phyloP scores from a whole-genome alignment of 2,113 vertebrate genomes.

The Antennarius striatus region DNA sequence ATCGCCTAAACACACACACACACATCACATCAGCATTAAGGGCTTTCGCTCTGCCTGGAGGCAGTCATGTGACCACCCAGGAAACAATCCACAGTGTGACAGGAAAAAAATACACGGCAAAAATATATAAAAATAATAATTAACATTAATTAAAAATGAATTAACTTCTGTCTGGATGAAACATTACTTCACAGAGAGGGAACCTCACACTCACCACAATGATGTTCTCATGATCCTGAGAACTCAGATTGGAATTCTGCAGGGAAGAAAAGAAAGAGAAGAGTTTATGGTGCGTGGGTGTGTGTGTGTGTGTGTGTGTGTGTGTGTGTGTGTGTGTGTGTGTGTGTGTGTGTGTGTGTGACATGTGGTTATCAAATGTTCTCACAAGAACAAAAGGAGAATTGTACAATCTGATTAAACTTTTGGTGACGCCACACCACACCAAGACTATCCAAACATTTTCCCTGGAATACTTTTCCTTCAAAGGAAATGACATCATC shows the following conservation, averaged over 20 bases:
- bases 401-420: too few species aligned
- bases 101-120: background rate
- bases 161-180: slow-evolving; percentile 14
- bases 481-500: background rate
- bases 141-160: background rate
- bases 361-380: background rate
- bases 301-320: too few species aligned
- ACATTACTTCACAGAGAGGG: background rate
- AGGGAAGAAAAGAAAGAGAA: background rate
- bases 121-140: too few species aligned
- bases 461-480: background rate
- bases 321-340: too few species aligned
- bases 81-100: too few species aligned
- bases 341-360: too few species aligned
- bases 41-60: background rate
- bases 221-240: slow-evolving; percentile 98
- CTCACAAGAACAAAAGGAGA: background rate
- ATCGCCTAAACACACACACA: slow-evolving; percentile 84
- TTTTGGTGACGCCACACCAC: background rate
- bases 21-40: background rate
- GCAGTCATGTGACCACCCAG: background rate
- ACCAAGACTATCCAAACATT: slow-evolving; percentile 1
- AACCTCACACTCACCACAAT: slow-evolving; percentile 89
- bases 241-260: slow-evolving; percentile 94
- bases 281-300: background rate